These are phyloP conservation scores for Napeogenes sylphis DNA, from an alignment of 2,888 invertebrate species.

Conservation along the genomic window DNA sequence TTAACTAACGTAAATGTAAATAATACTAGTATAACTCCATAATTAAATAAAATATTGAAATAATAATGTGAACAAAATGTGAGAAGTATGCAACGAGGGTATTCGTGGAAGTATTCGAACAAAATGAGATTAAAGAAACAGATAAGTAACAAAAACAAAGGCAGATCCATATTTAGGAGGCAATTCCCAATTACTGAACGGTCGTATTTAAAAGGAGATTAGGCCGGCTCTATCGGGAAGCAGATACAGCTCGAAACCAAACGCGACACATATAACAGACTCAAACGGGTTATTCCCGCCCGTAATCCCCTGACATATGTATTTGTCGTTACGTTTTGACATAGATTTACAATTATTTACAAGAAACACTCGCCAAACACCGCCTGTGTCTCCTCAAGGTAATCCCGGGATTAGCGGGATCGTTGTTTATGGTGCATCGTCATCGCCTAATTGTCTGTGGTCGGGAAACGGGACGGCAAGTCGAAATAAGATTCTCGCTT, in stretches of 20 bases:
- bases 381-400: constrained; percentile 65
- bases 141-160: constrained; percentile 37
- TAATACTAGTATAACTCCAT: no score
- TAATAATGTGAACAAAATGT: not conserved
- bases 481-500: constrained; percentile 60
- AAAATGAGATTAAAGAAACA: constrained; percentile 44
- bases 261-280: constrained; percentile 62
- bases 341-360: constrained; percentile 78
- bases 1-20: no score
- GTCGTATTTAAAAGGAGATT: constrained; percentile 67
- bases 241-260: constrained; percentile 56
- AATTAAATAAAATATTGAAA: no score
- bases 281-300: constrained; percentile 70
- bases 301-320: constrained; percentile 75
- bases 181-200: constrained; percentile 50
- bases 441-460: constrained; percentile 65
- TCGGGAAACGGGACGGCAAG: constrained; percentile 61
- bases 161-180: constrained; percentile 53
- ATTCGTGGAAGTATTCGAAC: constrained; percentile 22
- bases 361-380: constrained; percentile 56
- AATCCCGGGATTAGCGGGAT: constrained; percentile 65
- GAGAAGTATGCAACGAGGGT: constrained; percentile 10
- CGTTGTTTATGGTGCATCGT: constrained; percentile 68
- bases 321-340: constrained; percentile 74
- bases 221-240: constrained; percentile 63